Base-by-base conservation (phyloP, 2,797 vertebrate species). In the Hephaestus fuliginosus region DNA sequence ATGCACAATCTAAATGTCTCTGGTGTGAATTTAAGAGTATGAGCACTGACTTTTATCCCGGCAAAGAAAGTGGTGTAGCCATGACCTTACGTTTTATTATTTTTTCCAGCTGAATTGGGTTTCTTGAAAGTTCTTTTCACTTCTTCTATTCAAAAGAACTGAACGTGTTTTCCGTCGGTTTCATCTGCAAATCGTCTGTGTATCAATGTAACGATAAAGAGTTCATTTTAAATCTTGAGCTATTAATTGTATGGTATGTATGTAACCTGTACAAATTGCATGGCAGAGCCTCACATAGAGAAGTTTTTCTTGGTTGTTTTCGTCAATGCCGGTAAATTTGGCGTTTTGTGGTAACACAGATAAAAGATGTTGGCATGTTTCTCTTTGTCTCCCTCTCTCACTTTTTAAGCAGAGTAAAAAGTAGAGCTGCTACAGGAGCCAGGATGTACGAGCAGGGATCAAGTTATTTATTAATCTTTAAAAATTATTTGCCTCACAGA, bases 1-100 rank as follows among this genome's bases (percentile, higher is more conserved):
- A 78, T 78, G 56, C 7, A 52, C 67, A 61, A 22, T 78, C 20
- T 52, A 61, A 74, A 63, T 48, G 28, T 57, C 39, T 62, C 57
- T 18, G 12, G 13, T 33, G 51, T 64, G 46, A 58, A 67, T 80
- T 49, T 53, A 57, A 57, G 48, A 73, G 28, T 76, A 39, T 68
- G 20, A 63, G 48, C 4, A 39, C 22, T 13, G 5, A 66, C 43
- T 28, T 63, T 52, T 74, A 7, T 67, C 8, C 14, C 13, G 41
- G 36, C 2, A 20, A 20, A 36, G 43, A 44, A 25, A 51, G 57
- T 25, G 41, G 48, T n/a, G 46, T 33, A 41, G 58, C 44, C 1
- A 1, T 53, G 44, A 77, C n/a, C 17, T 52, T 69, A 6, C 41
- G 3, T 39, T 36, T 41, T 15, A 51, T 56, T 15, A 51, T 56